Evolutionary conservation across 1,140 invertebrate genomes (phyloP).

Genomic region (Leptinotarsa lineolata): DNA sequence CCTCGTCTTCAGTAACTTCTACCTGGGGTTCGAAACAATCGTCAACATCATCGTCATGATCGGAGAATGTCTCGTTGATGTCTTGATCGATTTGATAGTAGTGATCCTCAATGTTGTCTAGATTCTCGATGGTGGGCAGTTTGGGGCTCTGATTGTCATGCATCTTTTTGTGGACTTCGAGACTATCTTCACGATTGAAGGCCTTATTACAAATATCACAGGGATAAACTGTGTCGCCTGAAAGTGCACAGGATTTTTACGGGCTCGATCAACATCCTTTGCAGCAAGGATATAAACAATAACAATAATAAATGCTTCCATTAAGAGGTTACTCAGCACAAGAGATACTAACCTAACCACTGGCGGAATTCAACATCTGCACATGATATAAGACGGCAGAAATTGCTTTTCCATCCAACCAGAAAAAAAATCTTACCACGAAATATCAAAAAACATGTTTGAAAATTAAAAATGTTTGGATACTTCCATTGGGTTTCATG

Average conservation of each 20-base stretch:
- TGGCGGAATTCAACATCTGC: no score
- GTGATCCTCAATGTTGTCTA: conserved; percentile 53
- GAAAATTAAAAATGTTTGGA: no score
- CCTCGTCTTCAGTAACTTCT: conserved; percentile 47
- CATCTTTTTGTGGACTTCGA: conserved; percentile 50
- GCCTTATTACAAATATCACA: conserved; percentile 60
- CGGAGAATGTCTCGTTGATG: conserved; percentile 36
- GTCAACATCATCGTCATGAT: conserved; percentile 40
- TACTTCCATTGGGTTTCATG: no score
- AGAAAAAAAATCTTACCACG: no score
- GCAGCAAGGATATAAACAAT: no score
- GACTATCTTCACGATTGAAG: conserved; percentile 51
- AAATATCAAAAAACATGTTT: no score
- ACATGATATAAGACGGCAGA: no score
- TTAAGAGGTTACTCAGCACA: no score
- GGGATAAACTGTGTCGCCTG: conserved; percentile 52
- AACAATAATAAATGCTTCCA: no score
- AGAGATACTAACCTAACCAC: no score
- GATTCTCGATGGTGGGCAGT: conserved; percentile 51
- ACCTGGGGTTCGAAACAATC: conserved; percentile 51
- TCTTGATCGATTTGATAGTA: conserved; percentile 52
- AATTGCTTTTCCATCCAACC: no score
- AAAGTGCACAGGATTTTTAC: not conserved
- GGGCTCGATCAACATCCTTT: no score
- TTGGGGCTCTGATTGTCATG: conserved; percentile 47